Base-by-base conservation (phyloP, 2,797 vertebrate species). In the Discoglossus pictus region DNA sequence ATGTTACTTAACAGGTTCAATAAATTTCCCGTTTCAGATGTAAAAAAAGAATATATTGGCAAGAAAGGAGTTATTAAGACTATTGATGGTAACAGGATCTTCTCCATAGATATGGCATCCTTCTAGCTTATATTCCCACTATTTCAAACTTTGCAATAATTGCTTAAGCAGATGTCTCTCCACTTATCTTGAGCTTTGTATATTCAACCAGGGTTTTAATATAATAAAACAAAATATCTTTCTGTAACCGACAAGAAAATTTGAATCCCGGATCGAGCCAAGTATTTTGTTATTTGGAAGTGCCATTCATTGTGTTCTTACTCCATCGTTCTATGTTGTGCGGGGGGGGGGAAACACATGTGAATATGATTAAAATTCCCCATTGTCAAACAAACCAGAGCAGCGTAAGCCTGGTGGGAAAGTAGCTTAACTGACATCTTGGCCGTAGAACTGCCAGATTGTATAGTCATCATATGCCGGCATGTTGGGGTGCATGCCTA, bases 331-430 rank as follows among this genome's bases (percentile, higher is more conserved):
- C 13, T 43, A 12, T 27, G 31, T 46, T 56, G 23, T 38, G 34
- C 15, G 42, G 15, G 24, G 34, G 40, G 15, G 24, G 34, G 40
- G 21, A 13, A 56, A 39, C 62, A 65, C 63, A 56, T 64, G 61
- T 66, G 52, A 66, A 66, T 48, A 46, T 66, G 42, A 66, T 66
- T 58, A 56, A 66, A 56, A 54, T 55, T 53, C 50, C 62, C 51
- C 40, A 36, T 35, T 25, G 62, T 65, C 50, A 54, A 65, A 47
- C 62, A 65, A 43, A 35, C 8, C 48, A 39, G 50, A 35, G 27
- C 43, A 15, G 63, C 48, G 63, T 55, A 65, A 66, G 63, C 53
- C 52, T 38, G 53, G 63, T 66, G 63, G 53, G 63, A 58, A 66
- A 25, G 12, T 9, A 18, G 61, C 40, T 18, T 21, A 24, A 17